These are phyloP conservation scores for Gracilinanus agilis DNA, from an alignment of 2,113 vertebrate species.

Conservation along the genomic window DNA sequence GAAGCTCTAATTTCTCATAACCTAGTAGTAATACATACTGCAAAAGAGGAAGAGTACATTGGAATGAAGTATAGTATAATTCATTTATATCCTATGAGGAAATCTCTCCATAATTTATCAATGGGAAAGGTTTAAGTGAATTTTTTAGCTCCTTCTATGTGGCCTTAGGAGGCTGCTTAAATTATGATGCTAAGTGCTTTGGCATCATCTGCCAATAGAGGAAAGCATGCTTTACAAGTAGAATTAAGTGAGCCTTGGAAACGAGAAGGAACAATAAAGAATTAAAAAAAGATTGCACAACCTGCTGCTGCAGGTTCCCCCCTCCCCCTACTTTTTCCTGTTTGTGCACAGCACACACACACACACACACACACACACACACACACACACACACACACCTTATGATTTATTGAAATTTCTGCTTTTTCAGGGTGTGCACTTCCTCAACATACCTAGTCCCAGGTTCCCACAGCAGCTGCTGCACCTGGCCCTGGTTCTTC, in stretches of 20 bases:
- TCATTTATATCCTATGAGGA: slow-evolving; percentile 67
- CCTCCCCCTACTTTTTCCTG: neutral
- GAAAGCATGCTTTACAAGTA: slow-evolving; percentile 11
- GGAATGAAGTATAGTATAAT: slow-evolving; percentile 46
- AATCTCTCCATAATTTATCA: slow-evolving; percentile 63
- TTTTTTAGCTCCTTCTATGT: slow-evolving; percentile 65
- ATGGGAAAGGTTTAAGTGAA: slow-evolving; percentile 66
- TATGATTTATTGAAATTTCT: neutral
- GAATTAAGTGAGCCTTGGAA: slow-evolving; percentile 21
- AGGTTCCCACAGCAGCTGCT: neutral
- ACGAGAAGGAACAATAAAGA: neutral
- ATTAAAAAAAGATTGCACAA: slow-evolving; percentile 7
- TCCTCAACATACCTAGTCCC: neutral
- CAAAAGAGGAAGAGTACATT: slow-evolving; percentile 24
- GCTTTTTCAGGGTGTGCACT: neutral
- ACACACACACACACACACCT: neutral
- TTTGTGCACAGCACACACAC: neutral
- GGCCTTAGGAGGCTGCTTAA: slow-evolving; percentile 45
- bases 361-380: neutral
- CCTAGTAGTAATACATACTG: neutral
- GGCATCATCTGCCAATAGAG: slow-evolving; percentile 40
- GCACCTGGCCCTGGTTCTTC: neutral
- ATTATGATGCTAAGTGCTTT: slow-evolving; percentile 32
- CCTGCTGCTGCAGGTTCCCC: slow-evolving; percentile 11
- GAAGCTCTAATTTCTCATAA: neutral